Evolutionary conservation across 2,797 vertebrate genomes (phyloP), one percentile per base, ranked within the genome.

Genomic region (Pseudomugil tenellus): DNA sequence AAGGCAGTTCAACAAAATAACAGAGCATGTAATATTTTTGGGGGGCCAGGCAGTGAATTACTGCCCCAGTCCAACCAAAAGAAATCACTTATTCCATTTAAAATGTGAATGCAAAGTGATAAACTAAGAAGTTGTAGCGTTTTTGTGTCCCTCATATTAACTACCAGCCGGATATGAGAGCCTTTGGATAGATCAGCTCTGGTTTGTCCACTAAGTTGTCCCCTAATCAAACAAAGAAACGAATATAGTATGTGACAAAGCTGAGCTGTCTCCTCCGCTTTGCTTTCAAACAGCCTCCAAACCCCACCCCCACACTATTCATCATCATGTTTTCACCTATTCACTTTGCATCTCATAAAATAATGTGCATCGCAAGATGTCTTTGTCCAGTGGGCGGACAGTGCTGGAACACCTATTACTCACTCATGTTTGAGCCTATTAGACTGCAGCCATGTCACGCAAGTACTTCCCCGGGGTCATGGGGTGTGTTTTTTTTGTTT

Each of bases 361-460:
- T 84, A 80, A 86, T 80, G 72, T 39, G 79, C 71, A 84, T 87
- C 78, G 84, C 83, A 81, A 85, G 85, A 91, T 79, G 83, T 87
- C 80, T 85, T 67, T 81, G 84, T 89, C 87, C 83, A 80, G 82
- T 90, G 89, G 85, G 87, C 43, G 68, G 89, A 88, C 81, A 82
- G 71, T 17, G 82, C 82, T 80, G 81, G 81, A 80, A 67, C 88
- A 90, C 85, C 83, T 87, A 91, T 89, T 92, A 91, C 83, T 91
- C 89, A 91, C 80, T 87, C 81, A 77, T 72, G 80, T 76, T 85
- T 69, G 79, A 82, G 83, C 85, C 77, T 72, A 72, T 88, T 81
- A 80, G 78, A 77, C 79, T 59, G 63, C 79, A 81, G 73, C 80
- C 81, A 71, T 84, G 89, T 89, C 86, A 91, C n/a, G 72, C 72